A percentile compares a stretch with the other conserved stretches of the same genome.
Evolutionary conservation across 2,888 invertebrate genomes (phyloP).

Genomic region (Lamellibrachia satsuma): DNA sequence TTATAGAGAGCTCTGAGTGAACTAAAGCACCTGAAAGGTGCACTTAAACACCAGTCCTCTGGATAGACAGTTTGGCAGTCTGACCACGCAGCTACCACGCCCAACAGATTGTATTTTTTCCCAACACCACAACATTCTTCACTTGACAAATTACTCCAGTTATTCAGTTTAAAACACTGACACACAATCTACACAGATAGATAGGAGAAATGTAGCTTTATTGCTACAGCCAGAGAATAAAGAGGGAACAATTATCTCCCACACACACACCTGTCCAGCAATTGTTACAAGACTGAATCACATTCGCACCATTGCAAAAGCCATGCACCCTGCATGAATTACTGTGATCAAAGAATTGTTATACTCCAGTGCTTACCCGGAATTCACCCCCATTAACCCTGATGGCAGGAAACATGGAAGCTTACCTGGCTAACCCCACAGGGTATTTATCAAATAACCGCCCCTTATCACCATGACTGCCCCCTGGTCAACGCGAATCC

Average conservation of each 20-base stretch:
- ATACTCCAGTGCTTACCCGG: background rate
- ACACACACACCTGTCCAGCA: background rate
- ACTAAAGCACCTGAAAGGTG: too few relatives aligned
- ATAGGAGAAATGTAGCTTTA: background rate
- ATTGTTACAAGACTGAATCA: background rate
- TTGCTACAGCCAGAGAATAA: background rate
- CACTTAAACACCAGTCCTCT: too few relatives aligned
- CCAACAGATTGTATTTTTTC: background rate
- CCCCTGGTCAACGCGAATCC: background rate
- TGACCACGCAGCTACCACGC: background rate
- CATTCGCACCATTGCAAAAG: background rate
- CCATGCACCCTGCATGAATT: background rate
- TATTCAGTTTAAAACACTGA: background rate
- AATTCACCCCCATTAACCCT: constrained; percentile 9
- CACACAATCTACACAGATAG: background rate
- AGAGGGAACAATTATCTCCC: background rate
- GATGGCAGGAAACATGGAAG: background rate
- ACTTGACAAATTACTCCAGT: background rate
- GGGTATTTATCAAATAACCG: background rate
- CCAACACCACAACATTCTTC: background rate
- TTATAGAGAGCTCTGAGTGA: too few relatives aligned
- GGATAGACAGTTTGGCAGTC: background rate
- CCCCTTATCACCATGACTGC: background rate
- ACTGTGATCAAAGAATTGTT: background rate
- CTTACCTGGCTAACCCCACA: background rate